A percentile compares a stretch with the other conserved stretches of the same genome.
Conservation (phyloP, 35 echinoderm and acorn worm species). For the Eucidaris tribuloides region DNA sequence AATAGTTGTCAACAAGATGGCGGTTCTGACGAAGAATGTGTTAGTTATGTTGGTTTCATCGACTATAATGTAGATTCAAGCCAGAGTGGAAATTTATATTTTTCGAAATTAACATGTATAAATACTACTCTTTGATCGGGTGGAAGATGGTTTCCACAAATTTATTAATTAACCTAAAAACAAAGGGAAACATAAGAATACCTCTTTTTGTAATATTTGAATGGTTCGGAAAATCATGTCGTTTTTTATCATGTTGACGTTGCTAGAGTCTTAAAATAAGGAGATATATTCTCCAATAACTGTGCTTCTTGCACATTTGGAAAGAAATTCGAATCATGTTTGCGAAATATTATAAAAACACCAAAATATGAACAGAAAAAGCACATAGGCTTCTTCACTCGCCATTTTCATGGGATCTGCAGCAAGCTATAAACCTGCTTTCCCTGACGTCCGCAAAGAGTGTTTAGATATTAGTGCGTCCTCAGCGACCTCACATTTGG, state of each 20-base stretch:
- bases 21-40: conserved; percentile 5
- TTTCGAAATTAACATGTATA: not conserved
- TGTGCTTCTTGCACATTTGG: not conserved
- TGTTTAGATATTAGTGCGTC: conserved; percentile 31
- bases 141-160: not conserved
- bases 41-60: conserved; percentile 12
- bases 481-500: conserved; percentile 27
- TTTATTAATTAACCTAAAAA: conserved; percentile 22
- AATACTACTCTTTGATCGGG: conserved; percentile 1
- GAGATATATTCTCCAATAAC: not conserved
- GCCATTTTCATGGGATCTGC: conserved; percentile 11
- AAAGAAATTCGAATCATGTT: not conserved
- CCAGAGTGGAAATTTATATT: not conserved
- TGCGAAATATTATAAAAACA: not conserved
- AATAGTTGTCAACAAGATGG: conserved; percentile 25
- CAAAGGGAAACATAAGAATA: conserved; percentile 35
- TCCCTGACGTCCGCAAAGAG: conserved; percentile 60
- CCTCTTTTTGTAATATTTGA: conserved; percentile 11
- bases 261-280: not conserved
- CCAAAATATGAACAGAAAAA: conserved; percentile 5
- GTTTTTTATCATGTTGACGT: not conserved
- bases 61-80: not conserved
- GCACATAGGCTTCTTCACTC: conserved; percentile 22
- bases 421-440: conserved; percentile 11
- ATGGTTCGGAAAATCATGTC: not conserved